A percentile compares a stretch with the other conserved stretches of the same genome.
Conservation (phyloP, 2,888 invertebrate species). For the Exocentrus adspersus region DNA sequence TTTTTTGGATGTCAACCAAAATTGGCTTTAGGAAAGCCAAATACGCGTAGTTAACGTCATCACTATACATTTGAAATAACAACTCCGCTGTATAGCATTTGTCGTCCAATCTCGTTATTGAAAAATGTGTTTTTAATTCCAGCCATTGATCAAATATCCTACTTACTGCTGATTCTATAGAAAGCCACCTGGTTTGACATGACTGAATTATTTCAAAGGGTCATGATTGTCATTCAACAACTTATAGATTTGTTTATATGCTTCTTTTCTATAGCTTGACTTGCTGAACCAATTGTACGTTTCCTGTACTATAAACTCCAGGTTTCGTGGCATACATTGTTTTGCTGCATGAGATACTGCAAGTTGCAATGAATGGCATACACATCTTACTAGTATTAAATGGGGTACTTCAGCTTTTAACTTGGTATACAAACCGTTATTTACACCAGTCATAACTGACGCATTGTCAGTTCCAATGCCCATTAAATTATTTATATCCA, state of each 20-base stretch:
- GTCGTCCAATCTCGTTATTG: constrained; percentile 40
- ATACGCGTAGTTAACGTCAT: constrained; percentile 45
- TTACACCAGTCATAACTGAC: neutral
- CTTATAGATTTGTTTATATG: neutral
- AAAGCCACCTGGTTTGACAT: constrained; percentile 42
- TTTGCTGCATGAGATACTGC: neutral
- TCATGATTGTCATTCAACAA: neutral
- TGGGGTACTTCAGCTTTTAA: neutral
- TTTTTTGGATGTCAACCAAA: constrained; percentile 42
- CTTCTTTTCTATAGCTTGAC: neutral
- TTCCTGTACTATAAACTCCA: neutral
- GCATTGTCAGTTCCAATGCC: neutral
- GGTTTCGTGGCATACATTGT: neutral
- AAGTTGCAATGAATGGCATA: neutral
- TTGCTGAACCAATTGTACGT: neutral
- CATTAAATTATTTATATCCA: neutral
- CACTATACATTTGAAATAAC: constrained; percentile 44
- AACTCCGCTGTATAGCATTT: constrained; percentile 51
- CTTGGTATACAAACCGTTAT: neutral
- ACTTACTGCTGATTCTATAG: constrained; percentile 47
- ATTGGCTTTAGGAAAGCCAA: constrained; percentile 44
- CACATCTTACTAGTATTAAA: neutral
- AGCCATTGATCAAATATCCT: constrained; percentile 50
- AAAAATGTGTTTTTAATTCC: constrained; percentile 51
- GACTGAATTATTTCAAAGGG: neutral